A percentile compares a stretch with the other conserved stretches of the same genome.
phyloP scores from a whole-genome alignment of 1,140 invertebrate species.

The Ceratina calcarata region DNA sequence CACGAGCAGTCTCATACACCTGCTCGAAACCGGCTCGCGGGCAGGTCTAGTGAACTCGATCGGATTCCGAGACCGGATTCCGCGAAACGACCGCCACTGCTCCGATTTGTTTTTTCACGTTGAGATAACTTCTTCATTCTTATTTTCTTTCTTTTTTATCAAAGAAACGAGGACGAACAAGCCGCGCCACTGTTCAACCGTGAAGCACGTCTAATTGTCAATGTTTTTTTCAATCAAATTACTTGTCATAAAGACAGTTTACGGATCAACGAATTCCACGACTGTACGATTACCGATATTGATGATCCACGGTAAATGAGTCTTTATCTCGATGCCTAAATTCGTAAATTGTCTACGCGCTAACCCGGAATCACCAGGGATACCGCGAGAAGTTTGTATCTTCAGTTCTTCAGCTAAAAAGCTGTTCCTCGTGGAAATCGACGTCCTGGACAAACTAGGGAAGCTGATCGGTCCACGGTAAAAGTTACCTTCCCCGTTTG shows the following conservation, averaged over 20 bases:
- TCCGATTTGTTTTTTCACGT: constrained; percentile 57
- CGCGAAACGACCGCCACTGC: constrained; percentile 57
- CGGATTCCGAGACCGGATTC: constrained; percentile 75
- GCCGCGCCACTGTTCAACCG: background rate
- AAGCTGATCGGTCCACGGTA: constrained; percentile 11
- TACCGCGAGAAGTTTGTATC: background rate
- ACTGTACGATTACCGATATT: background rate
- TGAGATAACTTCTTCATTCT: constrained; percentile 28
- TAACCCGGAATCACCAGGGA: background rate
- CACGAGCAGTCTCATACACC: constrained; percentile 49
- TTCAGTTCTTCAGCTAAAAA: background rate
- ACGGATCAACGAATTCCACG: background rate
- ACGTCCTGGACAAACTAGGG: background rate
- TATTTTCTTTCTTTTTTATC: background rate
- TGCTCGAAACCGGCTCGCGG: constrained; percentile 70
- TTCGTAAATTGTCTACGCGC: background rate
- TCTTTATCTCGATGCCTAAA: background rate
- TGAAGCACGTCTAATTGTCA: background rate
- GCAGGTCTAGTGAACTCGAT: constrained; percentile 73
- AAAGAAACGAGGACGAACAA: background rate
- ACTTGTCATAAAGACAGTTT: background rate
- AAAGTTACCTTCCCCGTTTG: constrained; percentile 1
- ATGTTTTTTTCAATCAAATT: background rate
- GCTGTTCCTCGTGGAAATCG: background rate
- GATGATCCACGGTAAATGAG: background rate